Percentiles rank a stretch among this genome's conserved stretches.
These are phyloP conservation scores for Riparia riparia DNA, from an alignment of 2,113 vertebrate genomes.

Conservation along the genomic window DNA sequence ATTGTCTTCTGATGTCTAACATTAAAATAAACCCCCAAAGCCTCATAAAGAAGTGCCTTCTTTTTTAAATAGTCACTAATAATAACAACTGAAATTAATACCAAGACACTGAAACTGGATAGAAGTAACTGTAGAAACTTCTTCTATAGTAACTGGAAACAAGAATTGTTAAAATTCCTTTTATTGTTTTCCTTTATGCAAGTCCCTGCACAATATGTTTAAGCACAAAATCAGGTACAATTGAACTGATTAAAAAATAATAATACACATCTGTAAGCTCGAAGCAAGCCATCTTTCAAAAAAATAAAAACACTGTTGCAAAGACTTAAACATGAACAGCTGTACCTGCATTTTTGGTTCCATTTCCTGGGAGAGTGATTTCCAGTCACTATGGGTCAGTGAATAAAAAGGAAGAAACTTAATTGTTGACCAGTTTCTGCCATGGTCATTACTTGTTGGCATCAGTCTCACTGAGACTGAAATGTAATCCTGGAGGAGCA, in stretches of 20 bases:
- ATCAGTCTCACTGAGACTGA: background rate
- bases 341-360: background rate
- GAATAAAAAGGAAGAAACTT: background rate
- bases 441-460: background rate
- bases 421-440: background rate
- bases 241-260: background rate
- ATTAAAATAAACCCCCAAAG: background rate
- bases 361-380: background rate
- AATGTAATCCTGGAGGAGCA: background rate
- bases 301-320: background rate
- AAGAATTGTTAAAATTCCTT: background rate
- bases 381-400: background rate
- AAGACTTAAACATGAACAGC: background rate
- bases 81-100: background rate
- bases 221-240: background rate
- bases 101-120: background rate
- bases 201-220: background rate
- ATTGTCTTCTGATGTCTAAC: background rate
- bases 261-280: background rate
- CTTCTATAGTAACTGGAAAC: background rate
- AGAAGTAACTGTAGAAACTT: background rate
- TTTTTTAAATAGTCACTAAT: background rate
- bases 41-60: background rate
- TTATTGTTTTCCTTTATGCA: background rate
- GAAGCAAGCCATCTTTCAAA: background rate